Evolutionary conservation across 2,888 invertebrate species (phyloP).

Genomic region (Drosophila sordidula): DNA sequence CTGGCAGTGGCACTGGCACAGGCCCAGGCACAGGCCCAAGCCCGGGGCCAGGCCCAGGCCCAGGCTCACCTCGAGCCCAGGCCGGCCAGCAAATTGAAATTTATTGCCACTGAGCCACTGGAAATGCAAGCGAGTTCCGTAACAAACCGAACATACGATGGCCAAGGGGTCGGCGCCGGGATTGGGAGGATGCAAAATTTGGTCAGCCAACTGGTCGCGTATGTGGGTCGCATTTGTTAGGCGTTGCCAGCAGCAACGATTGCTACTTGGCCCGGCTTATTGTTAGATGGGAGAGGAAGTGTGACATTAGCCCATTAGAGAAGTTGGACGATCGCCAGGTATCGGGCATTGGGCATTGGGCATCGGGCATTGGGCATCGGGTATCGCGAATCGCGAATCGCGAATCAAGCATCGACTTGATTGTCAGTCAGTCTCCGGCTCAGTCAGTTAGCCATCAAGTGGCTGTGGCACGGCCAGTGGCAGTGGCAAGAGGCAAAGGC

Average conservation of each 20-base stretch:
- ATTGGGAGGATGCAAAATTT: conserved; percentile 61
- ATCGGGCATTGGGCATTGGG: conserved; percentile 17
- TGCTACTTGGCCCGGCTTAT: conserved; percentile 42
- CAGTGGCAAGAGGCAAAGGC: conserved; percentile 32
- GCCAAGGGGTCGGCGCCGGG: neutral
- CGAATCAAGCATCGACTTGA: conserved; percentile 59
- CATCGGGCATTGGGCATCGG: conserved; percentile 13
- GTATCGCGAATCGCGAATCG: conserved; percentile 49
- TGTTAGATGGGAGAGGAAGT: conserved; percentile 68
- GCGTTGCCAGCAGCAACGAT: conserved; percentile 41
- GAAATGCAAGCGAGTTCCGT: conserved; percentile 70
- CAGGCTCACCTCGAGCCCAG: conserved; percentile 22
- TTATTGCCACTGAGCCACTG: conserved; percentile 82
- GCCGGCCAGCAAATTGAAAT: conserved; percentile 82
- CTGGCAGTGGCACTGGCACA: conserved; percentile 12
- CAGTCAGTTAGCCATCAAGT: conserved; percentile 70
- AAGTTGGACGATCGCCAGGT: conserved; percentile 48
- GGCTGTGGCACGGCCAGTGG: conserved; percentile 25
- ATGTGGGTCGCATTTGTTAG: conserved; percentile 78
- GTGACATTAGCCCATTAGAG: conserved; percentile 80
- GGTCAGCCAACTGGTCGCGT: conserved; percentile 77
- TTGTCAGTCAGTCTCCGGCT: conserved; percentile 70
- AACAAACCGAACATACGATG: conserved; percentile 39
- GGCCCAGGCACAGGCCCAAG: conserved; percentile 19
- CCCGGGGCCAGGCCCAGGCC: conserved; percentile 13